Percentiles rank a stretch among this genome's conserved stretches.
These are phyloP conservation scores for Ctena decussata DNA, from an alignment of 2,888 invertebrate species.

Conservation along the genomic window DNA sequence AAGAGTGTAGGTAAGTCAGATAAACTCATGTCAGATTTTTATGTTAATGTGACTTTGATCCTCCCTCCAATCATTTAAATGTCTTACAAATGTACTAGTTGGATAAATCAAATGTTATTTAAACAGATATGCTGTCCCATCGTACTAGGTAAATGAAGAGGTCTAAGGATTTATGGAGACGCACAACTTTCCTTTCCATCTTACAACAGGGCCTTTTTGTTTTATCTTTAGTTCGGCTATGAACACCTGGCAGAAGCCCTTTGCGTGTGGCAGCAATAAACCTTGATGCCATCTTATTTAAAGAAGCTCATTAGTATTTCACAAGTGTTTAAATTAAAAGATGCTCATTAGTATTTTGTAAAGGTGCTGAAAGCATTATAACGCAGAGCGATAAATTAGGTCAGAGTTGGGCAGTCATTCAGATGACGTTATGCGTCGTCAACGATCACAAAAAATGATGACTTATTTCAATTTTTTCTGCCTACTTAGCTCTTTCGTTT, in stretches of 20 bases:
- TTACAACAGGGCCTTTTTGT: neutral
- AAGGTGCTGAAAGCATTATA: too few species aligned
- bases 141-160: neutral
- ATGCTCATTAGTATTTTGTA: too few species aligned
- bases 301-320: neutral
- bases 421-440: neutral
- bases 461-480: neutral
- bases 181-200: neutral
- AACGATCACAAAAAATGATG: neutral
- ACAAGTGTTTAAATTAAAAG: too few species aligned
- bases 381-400: too few species aligned
- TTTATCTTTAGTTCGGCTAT: neutral
- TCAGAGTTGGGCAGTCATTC: neutral
- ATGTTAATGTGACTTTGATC: too few species aligned
- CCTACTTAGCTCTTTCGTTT: neutral
- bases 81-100: neutral
- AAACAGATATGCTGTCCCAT: neutral
- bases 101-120: conserved; percentile 2
- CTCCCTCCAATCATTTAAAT: neutral
- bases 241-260: neutral
- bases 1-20: too few species aligned
- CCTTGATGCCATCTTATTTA: neutral
- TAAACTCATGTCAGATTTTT: too few species aligned
- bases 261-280: neutral
- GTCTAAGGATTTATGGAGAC: neutral